A percentile compares a stretch with the other conserved stretches of the same genome.
Evolutionary conservation across 2,888 invertebrate species (phyloP).

Genomic region (Dynastes grantii): DNA sequence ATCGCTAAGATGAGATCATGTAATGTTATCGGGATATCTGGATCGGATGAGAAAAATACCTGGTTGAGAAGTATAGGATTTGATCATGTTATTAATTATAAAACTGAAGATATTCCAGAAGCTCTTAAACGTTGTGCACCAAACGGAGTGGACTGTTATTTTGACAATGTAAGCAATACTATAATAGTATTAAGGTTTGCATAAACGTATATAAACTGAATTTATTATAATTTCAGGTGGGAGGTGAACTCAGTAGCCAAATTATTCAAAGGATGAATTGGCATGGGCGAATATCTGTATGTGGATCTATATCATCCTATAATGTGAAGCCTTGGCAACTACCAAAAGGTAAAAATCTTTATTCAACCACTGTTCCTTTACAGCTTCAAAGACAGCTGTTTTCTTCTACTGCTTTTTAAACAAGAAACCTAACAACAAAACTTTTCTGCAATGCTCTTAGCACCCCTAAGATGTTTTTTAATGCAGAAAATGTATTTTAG

Average conservation of each 20-base stretch:
- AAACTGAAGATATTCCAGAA: conserved; percentile 73
- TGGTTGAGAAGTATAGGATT: conserved; percentile 81
- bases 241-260: conserved; percentile 76
- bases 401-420: no score
- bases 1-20: conserved; percentile 83
- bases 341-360: conserved; percentile 68
- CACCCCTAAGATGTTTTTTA: no score
- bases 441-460: no score
- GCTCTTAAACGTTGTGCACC: conserved; percentile 77
- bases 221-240: conserved; percentile 70
- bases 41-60: conserved; percentile 80
- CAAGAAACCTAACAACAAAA: no score
- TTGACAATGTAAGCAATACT: conserved; percentile 79
- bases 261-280: conserved; percentile 77
- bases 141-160: conserved; percentile 83
- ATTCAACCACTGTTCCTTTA: no score
- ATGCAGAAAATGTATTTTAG: no score
- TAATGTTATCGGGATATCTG: conserved; percentile 81
- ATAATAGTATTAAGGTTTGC: conserved; percentile 1
- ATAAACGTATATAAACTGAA: background rate
- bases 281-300: conserved; percentile 77
- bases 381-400: no score
- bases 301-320: conserved; percentile 79
- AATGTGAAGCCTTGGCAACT: conserved; percentile 72
- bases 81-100: conserved; percentile 82